Base-by-base conservation (phyloP, 2,888 invertebrate genomes). In the Watsonalla binaria region DNA sequence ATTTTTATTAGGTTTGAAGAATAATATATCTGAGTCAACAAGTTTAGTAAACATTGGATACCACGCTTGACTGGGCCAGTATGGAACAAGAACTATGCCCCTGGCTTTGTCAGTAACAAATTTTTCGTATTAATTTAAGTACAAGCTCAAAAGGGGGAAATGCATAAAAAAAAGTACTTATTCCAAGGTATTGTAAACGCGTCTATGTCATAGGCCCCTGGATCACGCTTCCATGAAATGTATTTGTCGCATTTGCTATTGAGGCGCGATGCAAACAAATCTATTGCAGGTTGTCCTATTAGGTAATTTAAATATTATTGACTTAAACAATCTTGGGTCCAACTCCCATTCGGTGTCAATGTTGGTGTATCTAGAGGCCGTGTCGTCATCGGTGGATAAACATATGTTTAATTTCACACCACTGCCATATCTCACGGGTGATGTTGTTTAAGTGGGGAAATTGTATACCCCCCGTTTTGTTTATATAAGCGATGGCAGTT, bases 31-130 rank as follows among this genome's bases (percentile, higher is more conserved):
- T 6, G 37, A 7, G 6, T 7, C 8, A 6, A 37, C 8, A 6
- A 37, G 37, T 6, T 8, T 37, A 6, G 8, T 37, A 7, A 8
- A 6, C 8, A 37, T 7, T 7, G 59, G 61, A 34, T 51, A 59
- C 59, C 59, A 63, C 8, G 59, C 47, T 48, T 60, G 63, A 5
- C 53, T 46, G 6, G 60, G 55, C 60, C 60, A 63, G 24, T 51
- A 39, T 0, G 59, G 61, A 45, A 58, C 57, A 0, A 61, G 55
- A n/a, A 63, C 8, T 9, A 61, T 58, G 1, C 59, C 60, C 0
- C n/a, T 46, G 0, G 59, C 58, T 46, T 49, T 45, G 6, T 61
- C 58, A 0, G 15, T 33, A n/a, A 56, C 8, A 5, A n/a, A 37
- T 37, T 8, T 37, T 37, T 37, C 8, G 37, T 37, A 37, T 1